phyloP scores from a whole-genome alignment of 2,797 vertebrate genomes.

The Pseudochaenichthys georgianus region DNA sequence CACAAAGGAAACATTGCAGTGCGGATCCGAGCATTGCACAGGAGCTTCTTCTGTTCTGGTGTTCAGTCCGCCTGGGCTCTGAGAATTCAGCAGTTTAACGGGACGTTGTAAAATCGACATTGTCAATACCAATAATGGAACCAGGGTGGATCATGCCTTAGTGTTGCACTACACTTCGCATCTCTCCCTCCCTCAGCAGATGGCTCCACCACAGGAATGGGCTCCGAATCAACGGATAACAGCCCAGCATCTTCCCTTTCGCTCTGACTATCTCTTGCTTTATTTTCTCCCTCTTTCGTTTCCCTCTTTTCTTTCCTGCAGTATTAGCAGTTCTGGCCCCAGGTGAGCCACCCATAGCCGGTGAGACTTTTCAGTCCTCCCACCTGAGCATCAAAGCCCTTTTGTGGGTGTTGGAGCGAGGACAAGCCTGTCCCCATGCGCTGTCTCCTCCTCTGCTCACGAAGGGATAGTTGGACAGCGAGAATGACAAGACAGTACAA shows the following conservation, averaged over 20 bases:
- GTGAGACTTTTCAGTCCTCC: slow-evolving; percentile 53
- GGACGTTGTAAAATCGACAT: neutral
- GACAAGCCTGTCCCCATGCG: slow-evolving; percentile 36
- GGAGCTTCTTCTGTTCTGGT: neutral
- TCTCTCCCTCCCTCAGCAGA: slow-evolving; percentile 66
- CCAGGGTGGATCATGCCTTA: slow-evolving; percentile 12
- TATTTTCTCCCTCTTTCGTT: slow-evolving; percentile 17
- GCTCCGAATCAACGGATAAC: slow-evolving; percentile 58
- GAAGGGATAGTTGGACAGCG: slow-evolving; percentile 21
- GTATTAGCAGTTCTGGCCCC: slow-evolving; percentile 58
- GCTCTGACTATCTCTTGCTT: slow-evolving; percentile 46
- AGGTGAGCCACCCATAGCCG: slow-evolving; percentile 50
- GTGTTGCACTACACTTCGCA: slow-evolving; percentile 28
- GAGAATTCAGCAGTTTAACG: slow-evolving; percentile 6
- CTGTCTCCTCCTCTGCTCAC: slow-evolving; percentile 26
- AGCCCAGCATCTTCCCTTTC: slow-evolving; percentile 52
- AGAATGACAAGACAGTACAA: slow-evolving; percentile 14
- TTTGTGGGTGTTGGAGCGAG: slow-evolving; percentile 50
- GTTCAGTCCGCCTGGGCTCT: neutral
- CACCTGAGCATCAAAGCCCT: slow-evolving; percentile 57
- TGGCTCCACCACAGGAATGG: slow-evolving; percentile 74
- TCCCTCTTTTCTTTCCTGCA: slow-evolving; percentile 30
- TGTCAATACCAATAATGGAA: slow-evolving; percentile 9
- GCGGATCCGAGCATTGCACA: neutral
- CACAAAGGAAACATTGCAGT: neutral